These are phyloP conservation scores for Drosophila demipolita DNA, from an alignment of 2,888 invertebrate species.

Conservation along the genomic window DNA sequence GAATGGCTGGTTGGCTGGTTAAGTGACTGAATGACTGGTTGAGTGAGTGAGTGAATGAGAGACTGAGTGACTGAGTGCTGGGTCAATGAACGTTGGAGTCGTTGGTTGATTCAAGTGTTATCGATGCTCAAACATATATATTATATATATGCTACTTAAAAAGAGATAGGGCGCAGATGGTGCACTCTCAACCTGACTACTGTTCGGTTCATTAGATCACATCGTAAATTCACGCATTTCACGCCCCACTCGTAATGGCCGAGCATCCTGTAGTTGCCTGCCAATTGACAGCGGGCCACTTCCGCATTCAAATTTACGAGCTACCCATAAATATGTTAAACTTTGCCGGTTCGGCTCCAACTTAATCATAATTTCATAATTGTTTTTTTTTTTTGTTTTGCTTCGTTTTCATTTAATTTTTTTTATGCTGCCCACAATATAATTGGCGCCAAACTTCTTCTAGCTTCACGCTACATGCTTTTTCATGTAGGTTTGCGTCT, in stretches of 20 bases:
- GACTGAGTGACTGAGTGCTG: constrained; percentile 29
- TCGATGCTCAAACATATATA: constrained; percentile 21
- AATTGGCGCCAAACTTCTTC: constrained; percentile 61
- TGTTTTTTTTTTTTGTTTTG: constrained; percentile 3
- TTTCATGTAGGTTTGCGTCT: constrained; percentile 28
- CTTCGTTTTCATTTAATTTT: constrained; percentile 8
- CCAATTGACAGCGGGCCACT: constrained; percentile 69
- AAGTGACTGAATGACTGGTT: constrained; percentile 19
- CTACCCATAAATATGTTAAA: constrained; percentile 60
- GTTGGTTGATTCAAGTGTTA: constrained; percentile 42
- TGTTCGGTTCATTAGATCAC: constrained; percentile 37
- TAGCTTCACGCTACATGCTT: constrained; percentile 8
- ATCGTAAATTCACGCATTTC: constrained; percentile 74
- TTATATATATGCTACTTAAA: constrained; percentile 10
- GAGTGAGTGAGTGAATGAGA: constrained; percentile 27
- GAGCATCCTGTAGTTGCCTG: constrained; percentile 66
- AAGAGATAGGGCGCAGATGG: background rate
- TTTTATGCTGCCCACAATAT: constrained; percentile 46
- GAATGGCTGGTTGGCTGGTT: background rate
- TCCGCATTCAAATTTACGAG: constrained; percentile 70
- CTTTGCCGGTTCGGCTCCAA: constrained; percentile 17
- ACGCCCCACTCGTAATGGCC: constrained; percentile 62
- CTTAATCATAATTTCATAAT: constrained; percentile 55
- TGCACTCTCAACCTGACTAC: constrained; percentile 53
- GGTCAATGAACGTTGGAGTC: constrained; percentile 73